Percentiles rank a stretch among this genome's conserved stretches.
Conservation (phyloP, 2,888 invertebrate genomes). For the Trypoxylon attenuatum region DNA sequence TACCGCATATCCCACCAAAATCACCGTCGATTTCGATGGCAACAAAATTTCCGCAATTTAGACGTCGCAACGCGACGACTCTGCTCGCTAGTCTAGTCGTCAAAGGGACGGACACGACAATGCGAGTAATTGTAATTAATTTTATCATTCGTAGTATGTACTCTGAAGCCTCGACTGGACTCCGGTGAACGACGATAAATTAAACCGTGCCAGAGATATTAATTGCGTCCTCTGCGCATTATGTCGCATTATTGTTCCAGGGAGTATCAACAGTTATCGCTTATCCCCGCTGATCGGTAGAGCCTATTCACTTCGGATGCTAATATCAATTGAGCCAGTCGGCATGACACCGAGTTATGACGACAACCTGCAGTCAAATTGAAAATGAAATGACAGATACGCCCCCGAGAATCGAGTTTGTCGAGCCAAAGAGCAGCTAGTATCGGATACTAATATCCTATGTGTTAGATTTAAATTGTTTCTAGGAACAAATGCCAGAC, state of each 20-base stretch:
- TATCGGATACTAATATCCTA: too few relatives aligned
- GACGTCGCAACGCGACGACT: background rate
- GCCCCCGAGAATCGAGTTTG: too few relatives aligned
- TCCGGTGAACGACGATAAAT: slow-evolving; percentile 33
- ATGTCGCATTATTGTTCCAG: background rate
- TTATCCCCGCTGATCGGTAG: background rate
- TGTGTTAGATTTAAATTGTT: too few relatives aligned
- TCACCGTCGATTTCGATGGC: background rate
- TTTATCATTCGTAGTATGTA: slow-evolving; percentile 20
- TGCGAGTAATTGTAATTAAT: slow-evolving; percentile 40
- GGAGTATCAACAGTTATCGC: background rate
- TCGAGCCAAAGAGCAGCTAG: too few relatives aligned
- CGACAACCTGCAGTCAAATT: too few relatives aligned
- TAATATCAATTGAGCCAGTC: too few relatives aligned
- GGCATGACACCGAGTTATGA: too few relatives aligned
- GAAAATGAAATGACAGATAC: too few relatives aligned
- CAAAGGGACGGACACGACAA: slow-evolving; percentile 7
- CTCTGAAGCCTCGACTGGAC: slow-evolving; percentile 7
- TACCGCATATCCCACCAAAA: background rate
- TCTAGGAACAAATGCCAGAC: too few relatives aligned
- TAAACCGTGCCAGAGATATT: slow-evolving; percentile 27
- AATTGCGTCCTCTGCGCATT: slow-evolving; percentile 13
- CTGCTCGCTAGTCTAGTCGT: background rate
- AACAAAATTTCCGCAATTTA: background rate
- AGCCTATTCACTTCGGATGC: background rate